Evolutionary conservation across 2,113 vertebrate genomes (phyloP).

Genomic region (Theristicus caerulescens): DNA sequence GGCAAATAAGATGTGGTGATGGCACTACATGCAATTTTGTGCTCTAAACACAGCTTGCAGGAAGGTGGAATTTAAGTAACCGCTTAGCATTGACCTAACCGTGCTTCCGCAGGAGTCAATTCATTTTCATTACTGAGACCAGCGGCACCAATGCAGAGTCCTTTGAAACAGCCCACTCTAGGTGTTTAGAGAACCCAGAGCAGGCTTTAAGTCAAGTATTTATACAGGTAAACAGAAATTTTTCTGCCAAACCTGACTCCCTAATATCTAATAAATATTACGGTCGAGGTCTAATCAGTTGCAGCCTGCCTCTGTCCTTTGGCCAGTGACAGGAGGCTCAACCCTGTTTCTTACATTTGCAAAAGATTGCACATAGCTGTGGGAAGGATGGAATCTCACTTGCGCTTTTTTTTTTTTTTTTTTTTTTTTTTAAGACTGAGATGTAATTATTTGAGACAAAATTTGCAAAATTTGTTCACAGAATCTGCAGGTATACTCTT

Average conservation of each 20-base stretch:
- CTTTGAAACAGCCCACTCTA: background rate
- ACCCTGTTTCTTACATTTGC: background rate
- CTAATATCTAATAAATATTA: background rate
- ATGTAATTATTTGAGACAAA: background rate
- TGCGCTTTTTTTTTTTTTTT: background rate
- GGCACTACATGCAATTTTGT: background rate
- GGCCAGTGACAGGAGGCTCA: background rate
- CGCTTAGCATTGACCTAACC: background rate
- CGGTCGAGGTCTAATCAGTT: background rate
- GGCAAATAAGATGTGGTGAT: rapidly evolving
- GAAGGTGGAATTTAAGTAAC: background rate
- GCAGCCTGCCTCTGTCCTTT: background rate
- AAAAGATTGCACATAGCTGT: background rate
- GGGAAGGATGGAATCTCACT: background rate
- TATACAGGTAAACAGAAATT: background rate
- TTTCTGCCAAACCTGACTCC: background rate
- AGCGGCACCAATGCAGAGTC: rapidly evolving
- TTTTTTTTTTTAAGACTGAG: background rate
- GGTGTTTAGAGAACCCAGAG: background rate
- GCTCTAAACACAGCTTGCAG: background rate
- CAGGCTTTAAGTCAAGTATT: background rate
- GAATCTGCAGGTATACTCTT: background rate
- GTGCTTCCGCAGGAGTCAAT: background rate
- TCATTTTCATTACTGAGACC: background rate
- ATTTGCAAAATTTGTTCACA: background rate